These are phyloP conservation scores for Orthonyx spaldingii DNA, from an alignment of 2,113 vertebrate species.

Conservation along the genomic window DNA sequence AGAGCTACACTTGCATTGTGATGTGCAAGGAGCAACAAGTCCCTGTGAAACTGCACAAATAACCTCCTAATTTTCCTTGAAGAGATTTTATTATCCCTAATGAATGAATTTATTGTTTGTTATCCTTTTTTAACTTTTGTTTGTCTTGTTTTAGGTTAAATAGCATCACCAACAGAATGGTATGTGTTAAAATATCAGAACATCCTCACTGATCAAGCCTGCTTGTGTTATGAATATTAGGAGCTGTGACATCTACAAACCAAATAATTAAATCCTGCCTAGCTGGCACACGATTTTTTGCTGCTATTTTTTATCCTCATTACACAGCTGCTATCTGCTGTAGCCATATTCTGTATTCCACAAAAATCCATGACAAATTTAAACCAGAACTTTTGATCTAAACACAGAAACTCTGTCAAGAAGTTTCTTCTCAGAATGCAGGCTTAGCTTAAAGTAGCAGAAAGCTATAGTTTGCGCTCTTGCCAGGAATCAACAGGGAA, in stretches of 20 bases:
- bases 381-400: neutral
- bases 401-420: neutral
- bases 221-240: neutral
- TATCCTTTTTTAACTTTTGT: neutral
- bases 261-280: neutral
- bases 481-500: neutral
- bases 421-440: neutral
- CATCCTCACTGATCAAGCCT: neutral
- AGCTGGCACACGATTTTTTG: neutral
- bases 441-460: neutral
- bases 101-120: neutral
- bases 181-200: neutral
- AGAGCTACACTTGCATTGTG: neutral
- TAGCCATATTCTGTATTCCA: neutral
- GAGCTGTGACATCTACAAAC: neutral
- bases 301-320: neutral
- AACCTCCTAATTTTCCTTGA: neutral
- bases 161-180: neutral
- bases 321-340: neutral
- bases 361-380: neutral
- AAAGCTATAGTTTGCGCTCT: neutral
- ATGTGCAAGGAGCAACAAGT: neutral
- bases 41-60: neutral
- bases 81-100: neutral
- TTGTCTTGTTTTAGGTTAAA: neutral